Base-by-base conservation (phyloP, 35 echinoderm and acorn worm species). In the Apostichopus parvimensis region DNA sequence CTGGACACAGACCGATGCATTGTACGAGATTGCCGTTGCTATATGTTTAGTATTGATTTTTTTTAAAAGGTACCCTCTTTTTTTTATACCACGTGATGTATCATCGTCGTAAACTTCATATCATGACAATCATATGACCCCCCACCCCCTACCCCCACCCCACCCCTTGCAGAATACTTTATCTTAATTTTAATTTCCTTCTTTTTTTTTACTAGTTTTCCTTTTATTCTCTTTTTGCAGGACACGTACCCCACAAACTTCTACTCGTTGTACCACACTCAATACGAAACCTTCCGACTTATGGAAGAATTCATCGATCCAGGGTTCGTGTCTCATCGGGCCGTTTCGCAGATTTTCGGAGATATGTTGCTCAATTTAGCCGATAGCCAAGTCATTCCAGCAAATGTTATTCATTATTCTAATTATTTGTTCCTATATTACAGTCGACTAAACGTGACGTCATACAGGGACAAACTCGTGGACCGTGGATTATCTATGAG, bases 301-400 rank as follows among this genome's bases (percentile, higher is more conserved):
- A 91, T 96, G 88, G 95, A 96, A 15, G 82, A 93, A 11, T 93
- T 80, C 71, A 96, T 96, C 11, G 95, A 96, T 80, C 95, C 95
- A 0, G 95, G 82, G 1, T 96, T 93, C 58, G 81, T 68, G 59
- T 87, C 60, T 53, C 95, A 96, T 71, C 92, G 83, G 34, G 88
- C 68, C 6, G 80, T 92, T 21, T 72, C 87, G 1, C 55, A 88
- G 77, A 20, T 92, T 8, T 93, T 96, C 57, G 92, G 66, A 57
- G 95, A 96, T 56, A 96, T 96, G 89, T 18, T 93, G 9, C 73
- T 82, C 9, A 91, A 79, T 9, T 54, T 96, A n/a, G 75, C 85
- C 6, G 90, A 93, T 5, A 87, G 82, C 15, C 58, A 77, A 17
- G 15, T 93, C 21, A 60, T 96, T 17, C 95, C 95, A 6, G 80